These are phyloP conservation scores for Willowsia nigromaculata DNA, from an alignment of 2,888 invertebrate genomes.

Conservation along the genomic window DNA sequence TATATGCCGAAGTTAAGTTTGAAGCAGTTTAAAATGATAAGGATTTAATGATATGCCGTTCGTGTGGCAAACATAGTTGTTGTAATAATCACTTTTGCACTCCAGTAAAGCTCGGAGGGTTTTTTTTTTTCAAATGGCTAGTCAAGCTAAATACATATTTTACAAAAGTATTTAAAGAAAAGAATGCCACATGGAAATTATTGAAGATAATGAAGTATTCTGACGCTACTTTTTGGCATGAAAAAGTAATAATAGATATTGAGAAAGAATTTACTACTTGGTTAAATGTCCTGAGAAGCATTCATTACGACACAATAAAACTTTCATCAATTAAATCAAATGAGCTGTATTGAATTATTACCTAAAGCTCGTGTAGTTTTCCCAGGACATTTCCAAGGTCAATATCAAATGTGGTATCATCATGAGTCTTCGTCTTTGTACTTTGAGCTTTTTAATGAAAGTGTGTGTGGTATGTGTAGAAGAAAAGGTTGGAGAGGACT, in stretches of 20 bases:
- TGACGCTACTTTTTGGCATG: not conserved
- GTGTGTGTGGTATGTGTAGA: not conserved
- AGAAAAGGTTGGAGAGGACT: not conserved
- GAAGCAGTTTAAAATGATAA: no score
- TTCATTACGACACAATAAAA: not conserved
- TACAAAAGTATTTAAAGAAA: no score
- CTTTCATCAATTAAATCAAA: slow-evolving; percentile 34
- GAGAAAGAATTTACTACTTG: no score
- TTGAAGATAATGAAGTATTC: not conserved
- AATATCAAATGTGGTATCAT: slow-evolving; percentile 12
- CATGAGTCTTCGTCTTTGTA: not conserved
- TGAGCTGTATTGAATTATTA: not conserved
- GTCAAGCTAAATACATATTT: no score
- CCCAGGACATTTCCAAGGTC: slow-evolving; percentile 58
- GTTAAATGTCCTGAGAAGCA: not conserved
- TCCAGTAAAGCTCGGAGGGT: no score
- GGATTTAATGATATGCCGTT: no score
- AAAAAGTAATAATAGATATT: not conserved
- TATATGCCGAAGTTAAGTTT: no score
- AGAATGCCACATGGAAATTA: no score
- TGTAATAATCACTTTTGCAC: no score
- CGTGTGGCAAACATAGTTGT: no score
- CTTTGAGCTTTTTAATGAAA: not conserved
- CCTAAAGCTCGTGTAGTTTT: not conserved
- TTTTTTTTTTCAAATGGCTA: no score